Percentiles rank a stretch among this genome's conserved stretches.
These are phyloP conservation scores for Hippocampus abdominalis DNA, from an alignment of 2,113 vertebrate species.

Conservation along the genomic window DNA sequence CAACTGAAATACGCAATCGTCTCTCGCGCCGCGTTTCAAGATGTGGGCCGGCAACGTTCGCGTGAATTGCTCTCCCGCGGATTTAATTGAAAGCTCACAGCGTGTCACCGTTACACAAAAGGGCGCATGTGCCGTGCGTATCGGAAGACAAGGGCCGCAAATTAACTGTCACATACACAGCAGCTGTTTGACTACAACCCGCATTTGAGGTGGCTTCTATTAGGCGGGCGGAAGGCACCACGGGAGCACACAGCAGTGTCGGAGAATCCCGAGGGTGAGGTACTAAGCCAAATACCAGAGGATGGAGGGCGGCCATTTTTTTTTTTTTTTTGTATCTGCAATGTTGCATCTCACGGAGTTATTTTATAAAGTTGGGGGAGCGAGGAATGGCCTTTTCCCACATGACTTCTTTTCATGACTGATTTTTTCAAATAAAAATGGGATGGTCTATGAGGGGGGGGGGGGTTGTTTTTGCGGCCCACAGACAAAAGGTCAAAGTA, in stretches of 20 bases:
- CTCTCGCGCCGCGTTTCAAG: background rate
- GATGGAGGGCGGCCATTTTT: background rate
- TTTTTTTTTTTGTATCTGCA: background rate
- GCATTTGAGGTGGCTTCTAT: constrained; percentile 2
- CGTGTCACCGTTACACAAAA: background rate
- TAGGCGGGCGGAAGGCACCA: background rate
- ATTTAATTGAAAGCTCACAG: constrained; percentile 7
- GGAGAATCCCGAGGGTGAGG: background rate
- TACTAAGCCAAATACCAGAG: background rate
- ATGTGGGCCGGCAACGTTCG: background rate
- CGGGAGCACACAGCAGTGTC: constrained; percentile 1
- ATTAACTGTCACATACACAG: constrained; percentile 1
- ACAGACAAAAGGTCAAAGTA: constrained; percentile 2
- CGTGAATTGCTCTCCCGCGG: background rate
- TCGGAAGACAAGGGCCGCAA: constrained; percentile 8
- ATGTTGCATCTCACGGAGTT: constrained; percentile 1
- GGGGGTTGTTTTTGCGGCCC: background rate
- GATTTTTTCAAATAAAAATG: constrained; percentile 6
- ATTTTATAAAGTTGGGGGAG: constrained; percentile 1
- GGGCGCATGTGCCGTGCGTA: background rate
- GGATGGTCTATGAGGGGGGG: background rate
- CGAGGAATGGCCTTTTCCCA: constrained; percentile 6
- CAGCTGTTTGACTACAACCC: background rate
- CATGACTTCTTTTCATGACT: constrained; percentile 5
- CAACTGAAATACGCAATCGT: background rate